Percentiles rank a stretch among this genome's conserved stretches.
Conservation (phyloP, 2,797 vertebrate genomes). For the Spinus olivaceus region DNA sequence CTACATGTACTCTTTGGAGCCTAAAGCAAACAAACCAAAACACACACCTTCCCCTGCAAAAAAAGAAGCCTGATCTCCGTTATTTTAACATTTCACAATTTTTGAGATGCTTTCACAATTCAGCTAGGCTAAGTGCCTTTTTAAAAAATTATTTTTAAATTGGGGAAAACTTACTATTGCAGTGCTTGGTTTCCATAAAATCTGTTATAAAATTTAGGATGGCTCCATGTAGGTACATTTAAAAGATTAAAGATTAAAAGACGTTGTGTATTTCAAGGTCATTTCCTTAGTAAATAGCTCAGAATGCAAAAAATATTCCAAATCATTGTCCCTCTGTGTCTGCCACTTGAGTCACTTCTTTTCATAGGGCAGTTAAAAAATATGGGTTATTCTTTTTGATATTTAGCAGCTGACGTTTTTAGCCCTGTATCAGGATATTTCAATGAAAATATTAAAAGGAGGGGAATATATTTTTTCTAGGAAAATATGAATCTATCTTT, state of each 20-base stretch:
- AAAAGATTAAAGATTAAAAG: neutral
- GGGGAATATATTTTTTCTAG: neutral
- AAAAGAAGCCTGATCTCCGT: neutral
- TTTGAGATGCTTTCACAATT: neutral
- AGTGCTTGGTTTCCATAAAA: neutral
- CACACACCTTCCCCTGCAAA: accelerated
- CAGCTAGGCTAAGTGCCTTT: neutral
- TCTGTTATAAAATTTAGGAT: neutral
- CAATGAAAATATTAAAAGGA: neutral
- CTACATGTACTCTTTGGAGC: neutral
- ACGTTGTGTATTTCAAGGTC: neutral
- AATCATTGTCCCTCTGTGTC: neutral
- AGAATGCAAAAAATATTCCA: neutral
- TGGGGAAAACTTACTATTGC: neutral
- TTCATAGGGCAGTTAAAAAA: neutral
- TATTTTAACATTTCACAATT: neutral
- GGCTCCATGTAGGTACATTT: neutral
- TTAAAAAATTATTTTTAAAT: neutral
- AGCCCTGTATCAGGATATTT: neutral
- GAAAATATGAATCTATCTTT: neutral
- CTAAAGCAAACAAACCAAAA: neutral
- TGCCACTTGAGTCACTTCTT: neutral
- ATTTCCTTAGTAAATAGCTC: neutral
- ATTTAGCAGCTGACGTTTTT: neutral
- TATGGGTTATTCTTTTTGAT: neutral